Evolutionary conservation across 1,140 invertebrate species (phyloP), one percentile per base, ranked within the genome.

Genomic region (Eueides isabella): DNA sequence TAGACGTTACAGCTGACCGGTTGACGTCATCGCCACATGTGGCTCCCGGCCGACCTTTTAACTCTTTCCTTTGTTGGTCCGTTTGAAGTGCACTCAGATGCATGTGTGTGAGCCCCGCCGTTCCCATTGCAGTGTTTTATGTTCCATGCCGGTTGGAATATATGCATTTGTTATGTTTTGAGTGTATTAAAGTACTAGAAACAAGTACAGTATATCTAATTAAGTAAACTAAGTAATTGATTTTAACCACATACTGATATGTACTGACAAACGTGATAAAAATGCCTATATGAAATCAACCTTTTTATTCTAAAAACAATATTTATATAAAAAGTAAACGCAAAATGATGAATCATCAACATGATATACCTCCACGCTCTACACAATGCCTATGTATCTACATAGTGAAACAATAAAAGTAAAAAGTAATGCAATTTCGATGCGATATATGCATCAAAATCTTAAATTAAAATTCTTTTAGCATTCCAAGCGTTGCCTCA

Each of bases 11-110:
- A 83, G 84, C 85, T 85, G 83, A 83, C 79, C 81, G 78, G 69
- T 61, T 86, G 84, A 88, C 85, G 84, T 88, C 86, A 88, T 61
- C 67, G 29, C 23, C 83, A 88, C 85, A 88, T 87, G 82, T 86
- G 85, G 81, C 79, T 35, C 48, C 80, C 85, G 82, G 77, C 72
- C 77, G 67, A 72, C 76, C 72, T 77, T 72, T 72, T 41, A 74
- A 68, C 70, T 71, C 55, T 61, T 80, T 70, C 71, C 78, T 75
- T 72, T 69, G 75, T 76, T 77, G 79, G 79, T 62, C 76, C 70
- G 72, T 77, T 74, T 80, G 72, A 77, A 79, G 73, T 77, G 80
- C 75, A 73, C 77, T 77, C 61, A 69, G 68, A 41, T 55, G n/a
- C 23, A 23, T 65, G 16, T 66, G 41, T 61, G 35, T 61, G 31